Conservation (phyloP, 2,113 vertebrate genomes). For the Xerus inauris region DNA sequence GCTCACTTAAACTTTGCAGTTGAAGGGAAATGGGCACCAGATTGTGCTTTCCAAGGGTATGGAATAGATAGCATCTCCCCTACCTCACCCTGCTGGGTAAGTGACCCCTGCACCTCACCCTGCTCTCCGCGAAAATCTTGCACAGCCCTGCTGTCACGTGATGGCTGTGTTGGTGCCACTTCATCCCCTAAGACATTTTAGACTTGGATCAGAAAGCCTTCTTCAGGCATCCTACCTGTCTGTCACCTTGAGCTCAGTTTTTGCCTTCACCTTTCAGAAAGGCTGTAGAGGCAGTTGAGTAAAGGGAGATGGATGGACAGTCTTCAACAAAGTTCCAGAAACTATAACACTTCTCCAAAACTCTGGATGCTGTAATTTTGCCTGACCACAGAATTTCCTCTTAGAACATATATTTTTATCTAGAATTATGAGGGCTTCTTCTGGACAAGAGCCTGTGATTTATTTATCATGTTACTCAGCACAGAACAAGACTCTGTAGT, state of each 20-base stretch:
- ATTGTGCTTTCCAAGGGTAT: no score
- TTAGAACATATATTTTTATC: neutral
- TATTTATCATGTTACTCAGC: neutral
- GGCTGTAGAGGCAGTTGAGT: neutral
- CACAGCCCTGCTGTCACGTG: neutral
- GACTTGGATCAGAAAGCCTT: neutral
- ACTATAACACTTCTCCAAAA: neutral
- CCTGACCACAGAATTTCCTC: neutral
- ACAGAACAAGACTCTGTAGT: neutral
- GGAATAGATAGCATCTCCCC: fast-evolving
- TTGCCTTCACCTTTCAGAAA: neutral
- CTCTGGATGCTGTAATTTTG: neutral
- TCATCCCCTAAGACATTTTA: neutral
- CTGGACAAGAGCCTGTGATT: neutral
- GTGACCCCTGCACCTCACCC: neutral
- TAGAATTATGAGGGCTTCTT: neutral
- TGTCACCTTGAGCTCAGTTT: neutral
- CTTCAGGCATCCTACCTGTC: neutral
- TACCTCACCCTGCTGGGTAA: fast-evolving
- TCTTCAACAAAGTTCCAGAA: neutral
- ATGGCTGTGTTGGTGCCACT: neutral
- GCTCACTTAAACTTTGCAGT: neutral
- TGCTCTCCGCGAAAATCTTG: neutral
- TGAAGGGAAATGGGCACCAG: neutral
- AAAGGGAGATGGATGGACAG: neutral